These are phyloP conservation scores for Agonopterix heracliana DNA, from an alignment of 2,888 invertebrate species.

Conservation along the genomic window DNA sequence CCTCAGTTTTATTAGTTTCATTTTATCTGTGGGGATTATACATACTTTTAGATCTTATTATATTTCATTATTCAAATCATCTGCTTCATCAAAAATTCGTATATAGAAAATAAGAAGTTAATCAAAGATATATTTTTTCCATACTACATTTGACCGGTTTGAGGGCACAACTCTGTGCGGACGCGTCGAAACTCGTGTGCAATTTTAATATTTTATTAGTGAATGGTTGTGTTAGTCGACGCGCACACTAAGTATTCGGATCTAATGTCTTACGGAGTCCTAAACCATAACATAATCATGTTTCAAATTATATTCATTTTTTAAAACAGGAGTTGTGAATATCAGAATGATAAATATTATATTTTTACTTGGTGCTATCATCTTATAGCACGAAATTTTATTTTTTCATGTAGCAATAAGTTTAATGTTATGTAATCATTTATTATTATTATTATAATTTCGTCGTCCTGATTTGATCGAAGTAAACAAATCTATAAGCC, in stretches of 20 bases:
- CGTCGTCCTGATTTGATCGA: constrained; percentile 26
- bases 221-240: constrained; percentile 54
- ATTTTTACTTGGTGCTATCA: constrained; percentile 58
- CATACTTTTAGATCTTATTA: too few species aligned
- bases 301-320: constrained; percentile 13
- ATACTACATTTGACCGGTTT: background rate
- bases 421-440: constrained; percentile 23
- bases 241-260: constrained; percentile 30
- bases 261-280: too few species aligned
- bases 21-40: too few species aligned
- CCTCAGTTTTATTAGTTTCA: too few species aligned
- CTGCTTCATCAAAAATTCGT: too few species aligned
- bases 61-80: too few species aligned
- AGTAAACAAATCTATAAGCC: constrained; percentile 14
- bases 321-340: constrained; percentile 51
- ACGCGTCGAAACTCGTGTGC: constrained; percentile 47
- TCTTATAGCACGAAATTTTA: constrained; percentile 51
- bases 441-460: constrained; percentile 15
- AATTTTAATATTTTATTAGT: constrained; percentile 56
- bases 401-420: constrained; percentile 43
- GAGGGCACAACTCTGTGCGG: constrained; percentile 9
- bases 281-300: constrained; percentile 13
- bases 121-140: too few species aligned
- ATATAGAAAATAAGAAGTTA: too few species aligned
- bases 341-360: constrained; percentile 44